Conservation (phyloP, 2,797 vertebrate species). For the Pangasius macronema region DNA sequence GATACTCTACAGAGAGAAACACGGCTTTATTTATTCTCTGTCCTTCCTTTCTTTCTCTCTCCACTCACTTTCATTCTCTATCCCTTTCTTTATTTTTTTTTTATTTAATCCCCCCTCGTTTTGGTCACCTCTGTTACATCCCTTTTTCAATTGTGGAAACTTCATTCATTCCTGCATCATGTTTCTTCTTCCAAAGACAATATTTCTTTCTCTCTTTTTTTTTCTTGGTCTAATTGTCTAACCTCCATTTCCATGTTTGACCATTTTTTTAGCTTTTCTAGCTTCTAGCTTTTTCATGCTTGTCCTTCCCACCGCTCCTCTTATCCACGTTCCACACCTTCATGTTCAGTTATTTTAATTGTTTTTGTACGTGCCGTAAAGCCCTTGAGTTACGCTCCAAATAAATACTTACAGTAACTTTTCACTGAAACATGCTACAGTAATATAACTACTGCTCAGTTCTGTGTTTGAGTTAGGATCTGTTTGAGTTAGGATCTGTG, state of each 20-base stretch:
- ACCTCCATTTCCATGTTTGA: no score
- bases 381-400: neutral
- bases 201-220: no score
- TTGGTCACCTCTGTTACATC: no score
- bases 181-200: no score
- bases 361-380: neutral
- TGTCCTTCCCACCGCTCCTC: neutral
- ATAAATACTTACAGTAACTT: neutral
- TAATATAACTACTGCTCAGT: neutral
- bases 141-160: neutral
- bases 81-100: neutral
- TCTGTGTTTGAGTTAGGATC: neutral
- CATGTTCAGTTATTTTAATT: no score
- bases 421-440: neutral
- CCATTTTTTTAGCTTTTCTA: no score
- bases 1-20: slow-evolving; percentile 73
- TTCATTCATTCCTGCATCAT: neutral
- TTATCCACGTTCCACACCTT: neutral
- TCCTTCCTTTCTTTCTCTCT: neutral
- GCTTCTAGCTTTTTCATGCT: neutral
- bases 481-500: no score
- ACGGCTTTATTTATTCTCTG: neutral
- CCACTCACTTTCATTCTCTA: neutral
- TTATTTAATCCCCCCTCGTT: neutral
- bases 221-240: no score